Conservation (phyloP, 2,113 vertebrate genomes). For the Mustelus asterias region DNA sequence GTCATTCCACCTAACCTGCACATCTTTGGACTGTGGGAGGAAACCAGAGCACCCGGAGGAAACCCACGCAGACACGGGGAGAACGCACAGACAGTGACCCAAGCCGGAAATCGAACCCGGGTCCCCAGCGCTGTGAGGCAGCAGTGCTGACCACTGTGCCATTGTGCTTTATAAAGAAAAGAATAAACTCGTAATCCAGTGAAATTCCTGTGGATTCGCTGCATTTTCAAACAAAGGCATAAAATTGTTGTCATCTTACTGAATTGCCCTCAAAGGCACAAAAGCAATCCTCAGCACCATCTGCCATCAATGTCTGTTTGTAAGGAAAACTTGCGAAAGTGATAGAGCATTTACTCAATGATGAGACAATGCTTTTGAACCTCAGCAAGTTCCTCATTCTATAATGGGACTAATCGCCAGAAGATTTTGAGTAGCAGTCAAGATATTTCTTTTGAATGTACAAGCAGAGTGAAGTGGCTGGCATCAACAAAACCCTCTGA, state of each 20-base stretch:
- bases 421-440: neutral
- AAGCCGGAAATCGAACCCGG: no score
- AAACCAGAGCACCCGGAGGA: no score
- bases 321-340: neutral
- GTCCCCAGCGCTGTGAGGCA: no score
- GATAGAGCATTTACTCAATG: neutral
- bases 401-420: neutral
- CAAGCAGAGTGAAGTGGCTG: neutral
- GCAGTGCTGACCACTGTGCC: no score
- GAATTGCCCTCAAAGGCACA: neutral
- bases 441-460: neutral
- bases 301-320: neutral
- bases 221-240: neutral
- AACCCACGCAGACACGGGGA: no score
- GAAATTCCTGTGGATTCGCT: neutral
- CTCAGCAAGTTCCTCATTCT: neutral
- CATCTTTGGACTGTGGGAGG: no score
- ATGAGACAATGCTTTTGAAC: neutral
- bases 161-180: neutral
- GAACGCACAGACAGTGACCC: no score
- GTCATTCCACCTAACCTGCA: no score
- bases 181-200: neutral
- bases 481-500: neutral
- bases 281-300: neutral
- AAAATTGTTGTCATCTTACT: neutral